Evolutionary conservation across 2,113 vertebrate species (phyloP).

Genomic region (Microtus oregoni): DNA sequence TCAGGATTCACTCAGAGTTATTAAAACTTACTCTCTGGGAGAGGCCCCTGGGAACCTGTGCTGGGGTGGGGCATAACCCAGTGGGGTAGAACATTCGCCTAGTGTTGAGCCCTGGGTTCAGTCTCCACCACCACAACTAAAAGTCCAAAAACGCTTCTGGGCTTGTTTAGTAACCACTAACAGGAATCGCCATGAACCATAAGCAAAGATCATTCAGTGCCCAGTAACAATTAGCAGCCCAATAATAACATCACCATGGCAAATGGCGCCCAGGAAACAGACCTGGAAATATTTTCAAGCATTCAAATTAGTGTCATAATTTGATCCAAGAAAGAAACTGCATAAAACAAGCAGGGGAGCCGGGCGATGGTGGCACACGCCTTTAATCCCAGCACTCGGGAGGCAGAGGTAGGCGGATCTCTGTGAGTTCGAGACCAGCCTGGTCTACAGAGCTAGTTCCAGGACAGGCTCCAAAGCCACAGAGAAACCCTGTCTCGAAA

Average conservation of each 20-base stretch:
- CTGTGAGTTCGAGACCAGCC: too few relatives aligned
- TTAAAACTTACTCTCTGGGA: neutral
- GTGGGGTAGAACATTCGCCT: neutral
- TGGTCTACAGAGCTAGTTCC: too few relatives aligned
- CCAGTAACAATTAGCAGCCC: slow-evolving; percentile 1
- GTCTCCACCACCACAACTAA: neutral
- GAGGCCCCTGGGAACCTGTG: neutral
- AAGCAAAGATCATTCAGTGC: neutral
- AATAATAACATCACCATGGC: neutral
- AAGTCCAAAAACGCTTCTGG: neutral
- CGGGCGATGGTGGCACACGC: too few relatives aligned
- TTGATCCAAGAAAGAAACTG: neutral
- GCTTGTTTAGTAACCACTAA: neutral
- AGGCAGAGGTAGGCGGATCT: too few relatives aligned
- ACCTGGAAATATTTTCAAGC: neutral
- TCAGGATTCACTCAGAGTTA: neutral
- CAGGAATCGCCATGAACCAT: neutral
- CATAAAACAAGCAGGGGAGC: neutral
- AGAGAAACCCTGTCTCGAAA: too few relatives aligned
- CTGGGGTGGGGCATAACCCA: neutral
- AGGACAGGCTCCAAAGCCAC: too few relatives aligned
- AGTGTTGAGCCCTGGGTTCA: neutral
- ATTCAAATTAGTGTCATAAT: neutral
- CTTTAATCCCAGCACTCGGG: too few relatives aligned
- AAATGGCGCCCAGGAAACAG: neutral